phyloP scores from a whole-genome alignment of 2,113 vertebrate species.

The Phaethornis superciliosus region DNA sequence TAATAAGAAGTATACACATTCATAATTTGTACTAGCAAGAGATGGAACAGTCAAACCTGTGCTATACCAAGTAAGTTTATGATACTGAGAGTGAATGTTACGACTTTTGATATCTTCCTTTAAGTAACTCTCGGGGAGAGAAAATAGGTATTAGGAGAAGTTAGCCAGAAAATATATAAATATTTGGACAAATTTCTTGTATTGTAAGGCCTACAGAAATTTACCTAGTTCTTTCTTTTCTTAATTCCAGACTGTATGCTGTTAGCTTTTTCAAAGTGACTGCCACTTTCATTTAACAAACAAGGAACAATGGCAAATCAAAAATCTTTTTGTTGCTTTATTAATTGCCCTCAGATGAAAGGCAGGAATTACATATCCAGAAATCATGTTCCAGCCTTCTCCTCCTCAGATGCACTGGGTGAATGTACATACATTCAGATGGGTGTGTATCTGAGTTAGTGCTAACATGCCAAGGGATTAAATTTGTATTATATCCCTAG shows the following conservation, averaged over 20 bases:
- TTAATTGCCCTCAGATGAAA: slow-evolving; percentile 36
- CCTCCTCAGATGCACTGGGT: neutral
- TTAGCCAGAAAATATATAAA: neutral
- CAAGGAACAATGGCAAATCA: neutral
- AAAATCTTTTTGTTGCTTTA: neutral
- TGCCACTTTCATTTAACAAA: neutral
- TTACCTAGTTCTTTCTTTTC: neutral
- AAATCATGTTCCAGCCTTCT: neutral
- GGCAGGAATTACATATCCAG: neutral
- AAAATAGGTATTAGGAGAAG: neutral
- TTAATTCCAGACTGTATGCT: neutral
- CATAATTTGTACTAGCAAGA: neutral
- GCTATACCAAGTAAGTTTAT: neutral
- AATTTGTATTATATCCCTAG: neutral
- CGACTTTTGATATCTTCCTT: neutral
- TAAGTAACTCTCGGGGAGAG: neutral
- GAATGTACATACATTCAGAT: neutral
- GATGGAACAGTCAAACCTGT: neutral
- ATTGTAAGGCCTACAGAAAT: neutral
- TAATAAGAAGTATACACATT: neutral
- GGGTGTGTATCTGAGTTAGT: neutral
- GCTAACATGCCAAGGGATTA: neutral
- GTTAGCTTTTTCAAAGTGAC: neutral
- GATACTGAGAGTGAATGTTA: neutral
- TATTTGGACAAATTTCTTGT: neutral